Evolutionary conservation across 2,888 invertebrate genomes (phyloP).

Genomic region (Agonopterix arenella): DNA sequence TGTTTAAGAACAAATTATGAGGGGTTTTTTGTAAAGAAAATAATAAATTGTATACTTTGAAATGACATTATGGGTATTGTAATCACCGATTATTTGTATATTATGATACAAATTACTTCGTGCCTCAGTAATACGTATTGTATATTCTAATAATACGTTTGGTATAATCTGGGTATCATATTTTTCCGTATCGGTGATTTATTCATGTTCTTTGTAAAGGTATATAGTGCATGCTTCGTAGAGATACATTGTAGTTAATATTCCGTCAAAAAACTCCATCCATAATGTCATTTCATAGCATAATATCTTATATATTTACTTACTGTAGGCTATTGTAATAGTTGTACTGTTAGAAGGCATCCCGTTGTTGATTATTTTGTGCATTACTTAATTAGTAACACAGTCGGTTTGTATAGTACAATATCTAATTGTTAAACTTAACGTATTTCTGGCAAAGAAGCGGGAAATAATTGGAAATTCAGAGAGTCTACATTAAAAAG

Average conservation of each 20-base stretch:
- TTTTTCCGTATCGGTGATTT: no score
- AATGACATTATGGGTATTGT: conserved; percentile 21
- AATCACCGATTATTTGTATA: background rate
- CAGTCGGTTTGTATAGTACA: conserved; percentile 51
- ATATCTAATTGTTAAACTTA: conserved; percentile 44
- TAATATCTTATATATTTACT: conserved; percentile 43
- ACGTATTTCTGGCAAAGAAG: conserved; percentile 54
- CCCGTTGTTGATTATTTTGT: conserved; percentile 63
- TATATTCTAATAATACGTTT: no score
- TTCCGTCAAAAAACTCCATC: no score
- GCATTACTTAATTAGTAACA: conserved; percentile 67
- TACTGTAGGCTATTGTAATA: conserved; percentile 70
- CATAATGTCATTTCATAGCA: conserved; percentile 17
- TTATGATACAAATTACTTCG: no score
- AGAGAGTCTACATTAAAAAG: conserved; percentile 37
- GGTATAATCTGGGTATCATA: no score
- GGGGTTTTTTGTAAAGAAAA: background rate
- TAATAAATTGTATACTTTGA: conserved; percentile 16
- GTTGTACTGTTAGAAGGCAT: conserved; percentile 77
- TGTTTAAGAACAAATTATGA: background rate
- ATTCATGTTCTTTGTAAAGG: no score
- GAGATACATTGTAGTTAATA: no score
- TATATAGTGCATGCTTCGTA: no score
- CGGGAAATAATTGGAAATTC: conserved; percentile 42
- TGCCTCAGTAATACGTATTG: no score